phyloP scores from a whole-genome alignment of 1,140 invertebrate species.

The Lepidostoma basale region DNA sequence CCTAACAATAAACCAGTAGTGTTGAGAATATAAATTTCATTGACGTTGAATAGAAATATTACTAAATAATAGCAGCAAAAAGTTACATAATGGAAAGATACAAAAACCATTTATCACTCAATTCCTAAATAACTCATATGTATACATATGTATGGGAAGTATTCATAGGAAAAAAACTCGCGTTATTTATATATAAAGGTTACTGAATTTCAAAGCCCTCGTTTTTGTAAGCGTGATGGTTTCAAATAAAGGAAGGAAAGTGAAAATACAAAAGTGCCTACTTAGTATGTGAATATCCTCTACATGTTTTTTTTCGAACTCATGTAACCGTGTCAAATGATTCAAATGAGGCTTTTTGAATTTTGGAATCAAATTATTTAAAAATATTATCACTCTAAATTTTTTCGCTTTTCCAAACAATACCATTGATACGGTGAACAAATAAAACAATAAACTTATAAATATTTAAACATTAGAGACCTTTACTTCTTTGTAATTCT shows the following conservation, averaged over 20 bases:
- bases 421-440: too few species aligned
- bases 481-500: too few species aligned
- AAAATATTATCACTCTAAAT: too few species aligned
- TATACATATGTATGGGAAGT: neutral
- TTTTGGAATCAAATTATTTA: too few species aligned
- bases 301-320: too few species aligned
- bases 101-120: conserved; percentile 18
- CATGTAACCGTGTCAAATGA: too few species aligned
- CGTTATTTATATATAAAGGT: neutral
- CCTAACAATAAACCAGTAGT: neutral
- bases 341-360: too few species aligned
- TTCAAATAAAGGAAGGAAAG: too few species aligned
- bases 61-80: neutral
- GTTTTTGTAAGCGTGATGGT: neutral
- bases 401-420: too few species aligned
- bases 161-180: too few species aligned
- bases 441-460: too few species aligned
- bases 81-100: conserved; percentile 14
- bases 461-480: too few species aligned
- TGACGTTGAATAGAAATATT: neutral
- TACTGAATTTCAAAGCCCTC: neutral
- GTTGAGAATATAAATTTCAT: neutral
- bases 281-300: neutral
- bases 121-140: conserved; percentile 2
- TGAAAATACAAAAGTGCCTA: neutral